Evolutionary conservation across 2,888 invertebrate genomes (phyloP).

Genomic region (Volucella zonaria): DNA sequence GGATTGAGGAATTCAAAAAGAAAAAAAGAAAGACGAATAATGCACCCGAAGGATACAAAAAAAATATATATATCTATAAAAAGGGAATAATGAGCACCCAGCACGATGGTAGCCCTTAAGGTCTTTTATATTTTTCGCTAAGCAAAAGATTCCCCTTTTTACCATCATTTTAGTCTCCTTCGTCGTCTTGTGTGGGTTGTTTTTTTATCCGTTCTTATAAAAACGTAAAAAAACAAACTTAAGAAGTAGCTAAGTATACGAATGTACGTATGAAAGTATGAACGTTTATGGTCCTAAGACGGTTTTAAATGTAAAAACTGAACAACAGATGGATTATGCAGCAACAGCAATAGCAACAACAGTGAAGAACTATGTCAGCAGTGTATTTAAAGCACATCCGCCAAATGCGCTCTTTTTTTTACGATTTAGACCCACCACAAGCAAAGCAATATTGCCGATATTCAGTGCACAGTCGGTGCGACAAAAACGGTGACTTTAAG

Average conservation of each 20-base stretch:
- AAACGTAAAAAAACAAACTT: not conserved
- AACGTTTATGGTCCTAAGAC: constrained; percentile 6
- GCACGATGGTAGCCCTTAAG: constrained; percentile 12
- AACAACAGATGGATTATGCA: constrained; percentile 30
- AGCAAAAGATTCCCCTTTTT: not conserved
- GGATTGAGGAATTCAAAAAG: constrained; percentile 12
- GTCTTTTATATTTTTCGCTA: not conserved
- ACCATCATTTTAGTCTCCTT: not conserved
- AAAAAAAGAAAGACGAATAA: not conserved
- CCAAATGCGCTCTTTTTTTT: not conserved
- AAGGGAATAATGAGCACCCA: not conserved
- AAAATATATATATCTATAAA: not conserved
- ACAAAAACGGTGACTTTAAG: not conserved
- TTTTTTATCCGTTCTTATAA: not conserved
- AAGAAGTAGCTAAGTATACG: constrained; percentile 3
- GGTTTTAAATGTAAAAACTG: not conserved
- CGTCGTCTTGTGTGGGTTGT: constrained; percentile 29
- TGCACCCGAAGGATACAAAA: constrained; percentile 1
- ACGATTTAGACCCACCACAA: constrained; percentile 8
- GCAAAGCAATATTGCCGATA: not conserved
- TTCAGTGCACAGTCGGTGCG: constrained; percentile 13
- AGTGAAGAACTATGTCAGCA: constrained; percentile 36
- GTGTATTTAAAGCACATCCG: constrained; percentile 14
- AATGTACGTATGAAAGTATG: not conserved
- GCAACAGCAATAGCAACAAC: not conserved